phyloP scores from a whole-genome alignment of 2,113 vertebrate genomes.

The Rhynchopsitta pachyrhyncha region DNA sequence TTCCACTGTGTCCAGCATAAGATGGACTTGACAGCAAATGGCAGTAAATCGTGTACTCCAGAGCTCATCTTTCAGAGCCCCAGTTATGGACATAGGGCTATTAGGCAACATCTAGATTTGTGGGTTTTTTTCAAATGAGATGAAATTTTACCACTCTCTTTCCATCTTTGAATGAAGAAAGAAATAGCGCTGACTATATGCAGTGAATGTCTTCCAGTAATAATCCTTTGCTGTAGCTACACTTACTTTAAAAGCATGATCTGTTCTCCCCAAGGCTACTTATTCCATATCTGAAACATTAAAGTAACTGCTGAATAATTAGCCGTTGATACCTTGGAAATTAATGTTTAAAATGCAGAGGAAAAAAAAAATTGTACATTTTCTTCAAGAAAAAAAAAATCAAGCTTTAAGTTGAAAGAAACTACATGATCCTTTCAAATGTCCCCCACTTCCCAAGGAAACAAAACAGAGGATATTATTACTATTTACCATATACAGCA shows the following conservation, averaged over 20 bases:
- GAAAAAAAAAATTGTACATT: constrained; percentile 50
- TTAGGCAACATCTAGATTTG: not conserved
- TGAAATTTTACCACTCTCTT: not conserved
- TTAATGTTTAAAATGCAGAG: constrained; percentile 68
- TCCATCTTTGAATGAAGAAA: constrained; percentile 3
- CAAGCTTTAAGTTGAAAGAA: constrained; percentile 45
- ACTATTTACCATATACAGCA: constrained; percentile 37
- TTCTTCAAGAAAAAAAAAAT: constrained; percentile 37
- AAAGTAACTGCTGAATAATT: constrained; percentile 75
- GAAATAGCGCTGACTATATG: constrained; percentile 25
- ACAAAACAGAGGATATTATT: constrained; percentile 6
- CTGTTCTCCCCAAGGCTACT: constrained; percentile 66
- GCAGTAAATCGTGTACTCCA: not conserved
- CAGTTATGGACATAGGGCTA: accelerated
- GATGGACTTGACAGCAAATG: accelerated
- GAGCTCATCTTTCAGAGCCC: not conserved
- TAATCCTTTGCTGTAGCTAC: constrained; percentile 55
- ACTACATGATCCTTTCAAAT: not conserved
- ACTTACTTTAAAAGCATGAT: constrained; percentile 61
- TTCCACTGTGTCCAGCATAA: not conserved
- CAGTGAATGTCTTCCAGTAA: constrained; percentile 47
- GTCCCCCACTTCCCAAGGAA: not conserved
- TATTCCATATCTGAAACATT: constrained; percentile 70
- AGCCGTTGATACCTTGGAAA: constrained; percentile 71
- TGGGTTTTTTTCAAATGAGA: not conserved